Conservation (phyloP, 2,113 vertebrate genomes). For the Heterotis niloticus region DNA sequence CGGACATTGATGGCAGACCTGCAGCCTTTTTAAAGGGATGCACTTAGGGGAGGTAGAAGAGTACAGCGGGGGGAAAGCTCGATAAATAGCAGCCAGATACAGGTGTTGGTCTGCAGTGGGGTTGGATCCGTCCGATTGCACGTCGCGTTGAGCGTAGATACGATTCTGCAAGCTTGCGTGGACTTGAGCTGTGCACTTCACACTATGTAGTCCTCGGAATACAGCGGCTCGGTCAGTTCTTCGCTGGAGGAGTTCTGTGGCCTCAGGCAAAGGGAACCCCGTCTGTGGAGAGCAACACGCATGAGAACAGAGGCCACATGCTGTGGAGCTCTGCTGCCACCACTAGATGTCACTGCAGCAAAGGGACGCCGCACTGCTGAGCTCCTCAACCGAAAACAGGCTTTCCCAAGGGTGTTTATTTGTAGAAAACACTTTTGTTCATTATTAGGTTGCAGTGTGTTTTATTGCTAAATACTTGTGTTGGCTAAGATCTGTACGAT, state of each 20-base stretch:
- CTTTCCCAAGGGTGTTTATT: too few species aligned
- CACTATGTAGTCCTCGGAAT: constrained; percentile 61
- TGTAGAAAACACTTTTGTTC: too few species aligned
- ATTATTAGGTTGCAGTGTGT: too few species aligned
- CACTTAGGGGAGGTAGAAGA: not conserved
- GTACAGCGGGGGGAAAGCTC: not conserved
- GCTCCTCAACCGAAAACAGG: too few species aligned
- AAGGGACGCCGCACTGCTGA: too few species aligned
- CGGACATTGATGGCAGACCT: not conserved
- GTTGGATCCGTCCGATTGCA: not conserved
- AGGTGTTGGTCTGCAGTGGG: not conserved
- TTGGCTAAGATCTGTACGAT: too few species aligned
- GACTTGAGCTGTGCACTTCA: not conserved
- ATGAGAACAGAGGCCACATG: not conserved
- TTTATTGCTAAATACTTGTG: too few species aligned
- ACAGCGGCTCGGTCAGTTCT: constrained; percentile 55
- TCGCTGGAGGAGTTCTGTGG: constrained; percentile 61
- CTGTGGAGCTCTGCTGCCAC: too few species aligned
- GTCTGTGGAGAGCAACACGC: constrained; percentile 43
- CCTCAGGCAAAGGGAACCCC: constrained; percentile 63
- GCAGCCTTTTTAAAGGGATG: not conserved
- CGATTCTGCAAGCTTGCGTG: constrained; percentile 8
- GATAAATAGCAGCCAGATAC: constrained; percentile 10
- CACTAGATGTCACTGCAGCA: too few species aligned
- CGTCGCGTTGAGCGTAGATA: not conserved